Evolutionary conservation across 2,797 vertebrate genomes (phyloP).

Genomic region (Pipistrellus pygmaeus): DNA sequence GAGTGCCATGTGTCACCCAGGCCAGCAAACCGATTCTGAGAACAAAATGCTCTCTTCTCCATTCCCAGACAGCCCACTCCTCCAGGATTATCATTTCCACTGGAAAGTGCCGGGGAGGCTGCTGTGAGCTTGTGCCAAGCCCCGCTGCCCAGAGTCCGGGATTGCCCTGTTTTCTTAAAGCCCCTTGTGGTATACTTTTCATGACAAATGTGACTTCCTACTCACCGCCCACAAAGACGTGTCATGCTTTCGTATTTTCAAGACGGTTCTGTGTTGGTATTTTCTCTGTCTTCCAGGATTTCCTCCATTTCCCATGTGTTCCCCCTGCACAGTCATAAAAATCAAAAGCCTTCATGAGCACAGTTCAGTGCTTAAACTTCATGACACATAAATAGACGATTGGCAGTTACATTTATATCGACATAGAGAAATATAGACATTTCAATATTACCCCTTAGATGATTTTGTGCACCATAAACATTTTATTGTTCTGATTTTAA

Average conservation of each 20-base stretch:
- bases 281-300: conserved; percentile 15
- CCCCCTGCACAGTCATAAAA: not conserved
- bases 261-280: not conserved
- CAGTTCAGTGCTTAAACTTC: not conserved
- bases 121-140: not conserved
- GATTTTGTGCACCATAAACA: not conserved
- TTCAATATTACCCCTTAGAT: not conserved
- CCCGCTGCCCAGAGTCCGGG: not conserved
- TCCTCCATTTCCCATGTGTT: not conserved
- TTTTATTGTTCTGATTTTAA: not conserved
- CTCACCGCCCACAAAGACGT: not conserved
- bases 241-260: not conserved
- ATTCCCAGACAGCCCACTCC: not conserved
- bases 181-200: not conserved
- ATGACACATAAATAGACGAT: not conserved
- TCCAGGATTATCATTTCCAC: not conserved
- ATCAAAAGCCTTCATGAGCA: not conserved
- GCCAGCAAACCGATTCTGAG: not conserved
- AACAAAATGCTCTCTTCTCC: not conserved
- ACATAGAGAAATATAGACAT: not conserved
- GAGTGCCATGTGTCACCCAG: not conserved
- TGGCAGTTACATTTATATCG: not conserved
- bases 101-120: not conserved
- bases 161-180: not conserved
- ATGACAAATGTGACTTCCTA: not conserved